phyloP scores from a whole-genome alignment of 2,113 vertebrate genomes.

The Hydrochoerus hydrochaeris region DNA sequence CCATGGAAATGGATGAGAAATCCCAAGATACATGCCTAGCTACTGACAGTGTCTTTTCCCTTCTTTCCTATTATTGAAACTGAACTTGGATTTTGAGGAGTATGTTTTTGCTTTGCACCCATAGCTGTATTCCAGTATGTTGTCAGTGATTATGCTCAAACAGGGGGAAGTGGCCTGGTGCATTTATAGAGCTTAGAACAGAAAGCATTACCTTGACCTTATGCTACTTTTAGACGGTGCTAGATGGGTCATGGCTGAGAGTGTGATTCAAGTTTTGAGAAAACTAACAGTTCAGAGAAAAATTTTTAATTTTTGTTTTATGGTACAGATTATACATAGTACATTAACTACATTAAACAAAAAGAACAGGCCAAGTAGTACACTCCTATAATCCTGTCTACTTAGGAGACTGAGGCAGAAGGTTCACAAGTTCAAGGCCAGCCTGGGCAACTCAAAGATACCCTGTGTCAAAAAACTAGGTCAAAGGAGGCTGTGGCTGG shows the following conservation, averaged over 20 bases:
- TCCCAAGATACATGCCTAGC: neutral
- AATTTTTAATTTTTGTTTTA: neutral
- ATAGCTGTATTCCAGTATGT: accelerated
- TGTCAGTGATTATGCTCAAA: neutral
- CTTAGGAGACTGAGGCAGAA: neutral
- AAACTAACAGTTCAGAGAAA: neutral
- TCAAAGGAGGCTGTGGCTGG: neutral
- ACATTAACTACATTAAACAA: neutral
- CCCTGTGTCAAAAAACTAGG: neutral
- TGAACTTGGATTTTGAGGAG: constrained; percentile 36
- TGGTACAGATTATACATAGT: neutral
- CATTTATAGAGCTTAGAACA: neutral
- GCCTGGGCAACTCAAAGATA: neutral
- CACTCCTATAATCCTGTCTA: neutral
- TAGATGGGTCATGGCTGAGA: neutral
- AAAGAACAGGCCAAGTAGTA: neutral
- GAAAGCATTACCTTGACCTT: neutral
- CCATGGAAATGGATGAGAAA: neutral
- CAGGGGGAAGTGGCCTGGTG: neutral
- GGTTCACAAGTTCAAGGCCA: neutral
- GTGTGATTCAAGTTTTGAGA: neutral
- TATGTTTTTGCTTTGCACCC: neutral
- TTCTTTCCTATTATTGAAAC: neutral
- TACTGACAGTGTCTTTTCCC: neutral
- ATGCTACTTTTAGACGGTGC: neutral